Evolutionary conservation across 2,797 vertebrate species (phyloP), one percentile per base, ranked within the genome.

Genomic region (Sylvilagus floridanus): DNA sequence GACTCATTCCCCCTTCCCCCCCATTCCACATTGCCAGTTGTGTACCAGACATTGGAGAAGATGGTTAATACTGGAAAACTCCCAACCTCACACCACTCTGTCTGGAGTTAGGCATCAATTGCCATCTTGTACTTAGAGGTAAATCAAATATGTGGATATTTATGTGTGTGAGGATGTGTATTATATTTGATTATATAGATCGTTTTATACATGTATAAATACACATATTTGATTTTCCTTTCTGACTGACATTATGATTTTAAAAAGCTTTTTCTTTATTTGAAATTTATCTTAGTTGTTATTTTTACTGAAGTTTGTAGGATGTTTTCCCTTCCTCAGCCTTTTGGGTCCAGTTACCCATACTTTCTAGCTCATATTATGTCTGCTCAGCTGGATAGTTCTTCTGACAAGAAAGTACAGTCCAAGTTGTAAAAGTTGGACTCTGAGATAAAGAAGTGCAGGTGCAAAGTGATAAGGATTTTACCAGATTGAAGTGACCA

Each of bases 361-460:
- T 84, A 82, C 52, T 92, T 88, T 82, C 50, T 75, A 82, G 5
- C 8, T 71, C 26, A 42, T 76, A 0, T 65, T 73, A 21, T 90
- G 11, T 91, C 79, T 94, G 19, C 57, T 60, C 24, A 28, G 24
- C 17, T 83, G 79, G 47, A 42, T 90, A 65, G n/a, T 32, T 88
- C 32, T 85, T 72, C 79, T 79, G 47, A 54, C 9, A 91, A 69
- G 76, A 93, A 91, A 84, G 65, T 78, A 9, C 94, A 89, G 66
- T 47, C 37, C 24, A 35, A 60, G 19, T 54, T 88, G 7, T 83
- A 84, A 73, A 91, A 91, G 54, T 86, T 72, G 77, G 81, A 81
- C 54, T 87, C 37, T 90, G 35, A 90, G 88, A 84, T 82, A 88
- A 92, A 86, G 88, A 93, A 96, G 81, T 65, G 30, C 10, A 93